Evolutionary conservation across 2,888 invertebrate species (phyloP), one percentile per base, ranked within the genome.

Genomic region (Erynnis tages): DNA sequence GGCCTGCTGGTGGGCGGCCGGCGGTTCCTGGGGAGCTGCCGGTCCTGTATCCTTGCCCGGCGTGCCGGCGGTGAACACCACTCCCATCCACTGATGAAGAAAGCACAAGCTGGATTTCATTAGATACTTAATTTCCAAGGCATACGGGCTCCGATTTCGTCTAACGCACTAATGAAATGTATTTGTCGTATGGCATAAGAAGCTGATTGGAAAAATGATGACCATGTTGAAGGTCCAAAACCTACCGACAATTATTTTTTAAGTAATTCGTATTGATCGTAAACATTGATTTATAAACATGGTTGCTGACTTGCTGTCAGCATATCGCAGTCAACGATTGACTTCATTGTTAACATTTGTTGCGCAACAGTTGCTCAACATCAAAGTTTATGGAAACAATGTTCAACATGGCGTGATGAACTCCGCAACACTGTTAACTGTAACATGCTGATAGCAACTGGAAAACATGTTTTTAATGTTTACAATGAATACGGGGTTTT

Each of bases 61-160:
- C 62, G 62, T 54, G 53, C 58, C 56, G 72, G 8, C 38, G 38
- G 47, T 47, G 19, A n/a, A 61, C 70, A 79, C 65, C 59, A 73
- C 66, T 62, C 73, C 76, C 57, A 58, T 74, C 79, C 77, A 73
- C 88, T 87, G 86, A 82, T 84, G 82, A 81, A 85, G 67, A 87
- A 88, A 86, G 82, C 71, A 86, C 80, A 87, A 77, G 79, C 87
- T 87, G 81, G 83, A 72, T 81, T 84, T 85, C 83, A 86, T 83
- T 83, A 82, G 82, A 79, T 77, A 79, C 72, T 78, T 80, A 66
- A 71, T 71, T 14, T 61, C 70, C 72, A 73, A 72, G 73, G 53
- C 71, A 71, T 60, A 65, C 69, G 73, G 81, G 78, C 79, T 80
- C 80, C 79, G 78, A 81, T 85, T 85, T 86, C 86, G 86, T 87